Base-by-base conservation (phyloP, 2,797 vertebrate genomes). In the Pterois miles region DNA sequence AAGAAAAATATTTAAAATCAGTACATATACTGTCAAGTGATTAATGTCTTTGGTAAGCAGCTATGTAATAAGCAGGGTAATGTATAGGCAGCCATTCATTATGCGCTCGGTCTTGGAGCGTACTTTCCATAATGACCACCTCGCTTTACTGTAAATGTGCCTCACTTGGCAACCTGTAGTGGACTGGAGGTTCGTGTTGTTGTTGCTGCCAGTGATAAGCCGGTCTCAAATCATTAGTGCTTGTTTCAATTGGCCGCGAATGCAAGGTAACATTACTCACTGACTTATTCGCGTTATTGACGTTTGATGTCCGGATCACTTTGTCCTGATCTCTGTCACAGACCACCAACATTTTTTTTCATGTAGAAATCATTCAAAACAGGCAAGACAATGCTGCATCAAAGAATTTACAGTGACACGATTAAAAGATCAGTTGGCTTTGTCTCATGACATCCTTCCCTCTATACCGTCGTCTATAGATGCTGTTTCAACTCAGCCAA, bases 111-210 rank as follows among this genome's bases (percentile, higher is more conserved):
- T 85, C 78, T 90, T 63, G 56, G 80, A 87, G 89, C 88, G 91
- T 90, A 88, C 89, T 91, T 91, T 90, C 86, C 71, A 64, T 91
- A 92, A 91, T 86, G 88, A 78, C 91, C 79, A 63, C 78, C 74
- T 76, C 31, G 12, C 80, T 46, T 20, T 20, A 8, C 43, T 88
- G 82, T 83, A 70, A 79, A 82, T 64, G 74, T 63, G 85, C 78
- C 76, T 84, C 57, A 71, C 78, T 91, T 90, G 90, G 87, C 83
- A 91, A 91, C 85, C 81, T 87, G 92, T 86, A 69, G 86, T 71
- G 69, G 72, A 85, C 80, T 84, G 67, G 70, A 80, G 78, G 18
- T 65, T 67, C 0, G 3, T 52, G 74, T 40, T 77, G 74, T 36
- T 80, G 71, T 54, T 74, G 80, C 77, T 87, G 84, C 81, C 84